phyloP scores from a whole-genome alignment of 2,888 invertebrate genomes.

The Macroteleia sp. region DNA sequence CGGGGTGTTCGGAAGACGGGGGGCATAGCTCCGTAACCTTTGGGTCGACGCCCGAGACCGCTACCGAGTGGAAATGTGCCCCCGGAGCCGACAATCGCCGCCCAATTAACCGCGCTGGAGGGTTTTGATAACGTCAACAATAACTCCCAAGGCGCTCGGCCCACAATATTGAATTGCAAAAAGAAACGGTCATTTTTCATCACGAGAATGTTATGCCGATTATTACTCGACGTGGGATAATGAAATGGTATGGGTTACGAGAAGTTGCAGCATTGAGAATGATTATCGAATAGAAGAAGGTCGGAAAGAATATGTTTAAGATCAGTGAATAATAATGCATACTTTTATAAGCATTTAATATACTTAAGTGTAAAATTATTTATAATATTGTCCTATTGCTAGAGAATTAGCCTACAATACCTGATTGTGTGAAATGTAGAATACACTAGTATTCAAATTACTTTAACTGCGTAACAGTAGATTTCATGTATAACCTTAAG shows the following conservation, averaged over 20 bases:
- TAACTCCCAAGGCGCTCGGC: constrained; percentile 67
- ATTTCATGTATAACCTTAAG: too few relatives aligned
- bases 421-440: too few relatives aligned
- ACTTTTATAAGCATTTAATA: too few relatives aligned
- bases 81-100: constrained; percentile 74
- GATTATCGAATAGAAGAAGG: background rate
- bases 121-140: constrained; percentile 77
- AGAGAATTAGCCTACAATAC: too few relatives aligned
- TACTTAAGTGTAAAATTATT: too few relatives aligned
- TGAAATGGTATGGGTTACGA: constrained; percentile 22
- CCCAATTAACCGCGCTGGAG: constrained; percentile 79
- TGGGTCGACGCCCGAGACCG: constrained; percentile 60
- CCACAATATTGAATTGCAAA: constrained; percentile 51
- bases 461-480: too few relatives aligned
- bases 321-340: too few relatives aligned
- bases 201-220: constrained; percentile 13
- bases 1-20: constrained; percentile 3
- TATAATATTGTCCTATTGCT: too few relatives aligned
- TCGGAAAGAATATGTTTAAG: too few relatives aligned
- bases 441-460: too few relatives aligned
- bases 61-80: constrained; percentile 50
- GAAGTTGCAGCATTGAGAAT: background rate
- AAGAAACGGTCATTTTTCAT: constrained; percentile 38
- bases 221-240: constrained; percentile 24
- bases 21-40: constrained; percentile 39